phyloP scores from a whole-genome alignment of 2,888 invertebrate genomes.

The Argyresthia goedartella region DNA sequence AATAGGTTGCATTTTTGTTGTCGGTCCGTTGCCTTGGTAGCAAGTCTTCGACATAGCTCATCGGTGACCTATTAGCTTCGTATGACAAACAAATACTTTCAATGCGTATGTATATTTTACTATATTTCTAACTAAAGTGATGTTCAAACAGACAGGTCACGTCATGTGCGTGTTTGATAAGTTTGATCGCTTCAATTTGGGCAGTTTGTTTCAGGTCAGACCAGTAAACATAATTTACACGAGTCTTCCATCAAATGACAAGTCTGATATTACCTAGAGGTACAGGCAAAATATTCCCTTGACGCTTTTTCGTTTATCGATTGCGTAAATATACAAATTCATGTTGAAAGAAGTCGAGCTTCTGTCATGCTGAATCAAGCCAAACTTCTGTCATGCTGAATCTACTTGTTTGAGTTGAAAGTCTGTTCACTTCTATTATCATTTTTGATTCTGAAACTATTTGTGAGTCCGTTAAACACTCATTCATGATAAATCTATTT shows the following conservation, averaged over 20 bases:
- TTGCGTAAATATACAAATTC: too few relatives aligned
- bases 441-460: too few relatives aligned
- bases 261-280: background rate
- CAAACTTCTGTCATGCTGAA: too few relatives aligned
- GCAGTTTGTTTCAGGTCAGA: background rate
- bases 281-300: too few relatives aligned
- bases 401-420: too few relatives aligned
- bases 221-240: background rate
- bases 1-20: conserved; percentile 35
- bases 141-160: conserved; percentile 35
- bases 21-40: conserved; percentile 41
- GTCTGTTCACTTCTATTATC: too few relatives aligned
- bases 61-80: conserved; percentile 44
- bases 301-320: too few relatives aligned
- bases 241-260: background rate
- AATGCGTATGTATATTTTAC: conserved; percentile 19
- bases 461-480: too few relatives aligned
- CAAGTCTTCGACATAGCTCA: conserved; percentile 54
- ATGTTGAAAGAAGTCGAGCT: too few relatives aligned
- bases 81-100: conserved; percentile 52
- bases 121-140: conserved; percentile 23
- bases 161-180: conserved; percentile 19
- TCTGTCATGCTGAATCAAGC: too few relatives aligned
- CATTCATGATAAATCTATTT: too few relatives aligned
- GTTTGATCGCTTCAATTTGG: conserved; percentile 2